phyloP scores from a whole-genome alignment of 2,797 vertebrate species.

The Neostethus bicornis region DNA sequence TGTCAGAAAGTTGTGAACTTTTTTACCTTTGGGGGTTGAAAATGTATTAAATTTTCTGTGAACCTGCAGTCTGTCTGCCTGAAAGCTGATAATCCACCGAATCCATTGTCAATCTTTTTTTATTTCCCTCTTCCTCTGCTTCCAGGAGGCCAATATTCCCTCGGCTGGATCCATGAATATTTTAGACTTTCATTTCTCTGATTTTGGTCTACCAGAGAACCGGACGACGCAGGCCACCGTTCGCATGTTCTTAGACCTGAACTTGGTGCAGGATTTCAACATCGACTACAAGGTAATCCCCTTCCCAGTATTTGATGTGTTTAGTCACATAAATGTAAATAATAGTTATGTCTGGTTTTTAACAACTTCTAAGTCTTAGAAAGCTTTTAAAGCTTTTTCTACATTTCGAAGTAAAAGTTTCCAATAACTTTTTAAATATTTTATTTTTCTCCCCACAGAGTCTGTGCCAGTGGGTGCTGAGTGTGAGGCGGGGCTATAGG shows the following conservation, averaged over 20 bases:
- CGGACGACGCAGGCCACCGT: conserved; percentile 84
- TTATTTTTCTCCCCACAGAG: conserved; percentile 67
- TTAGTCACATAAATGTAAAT: too few species aligned
- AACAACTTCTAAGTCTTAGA: too few species aligned
- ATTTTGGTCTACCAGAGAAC: conserved; percentile 84
- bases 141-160: conserved; percentile 83
- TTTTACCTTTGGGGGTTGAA: conserved; percentile 16
- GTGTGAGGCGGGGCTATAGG: conserved; percentile 89
- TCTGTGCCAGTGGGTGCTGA: conserved; percentile 90
- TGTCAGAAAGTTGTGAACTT: conserved; percentile 5
- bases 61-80: conserved; percentile 16
- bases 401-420: too few species aligned
- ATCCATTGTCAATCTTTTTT: background rate
- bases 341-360: too few species aligned
- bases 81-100: background rate
- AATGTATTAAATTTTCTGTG: conserved; percentile 6
- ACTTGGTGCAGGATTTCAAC: conserved; percentile 87
- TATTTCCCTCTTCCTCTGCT: background rate
- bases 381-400: background rate
- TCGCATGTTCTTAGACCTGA: conserved; percentile 90
- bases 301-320: background rate
- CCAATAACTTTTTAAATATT: background rate
- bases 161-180: conserved; percentile 84
- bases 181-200: conserved; percentile 87
- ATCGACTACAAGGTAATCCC: conserved; percentile 87